Evolutionary conservation across 2,888 invertebrate species (phyloP).

Genomic region (Philereme vetulata): DNA sequence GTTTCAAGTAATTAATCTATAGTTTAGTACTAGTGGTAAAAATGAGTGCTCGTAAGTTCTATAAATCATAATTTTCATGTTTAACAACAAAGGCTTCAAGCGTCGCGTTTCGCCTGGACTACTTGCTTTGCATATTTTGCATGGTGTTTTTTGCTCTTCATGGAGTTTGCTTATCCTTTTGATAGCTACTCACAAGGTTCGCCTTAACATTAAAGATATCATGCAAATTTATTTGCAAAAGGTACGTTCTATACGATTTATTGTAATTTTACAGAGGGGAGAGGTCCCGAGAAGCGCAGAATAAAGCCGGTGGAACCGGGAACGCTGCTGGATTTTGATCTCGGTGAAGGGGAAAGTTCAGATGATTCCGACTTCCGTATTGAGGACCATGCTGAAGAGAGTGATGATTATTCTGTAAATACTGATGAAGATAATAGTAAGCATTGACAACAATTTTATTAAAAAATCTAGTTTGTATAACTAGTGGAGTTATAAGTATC

Average conservation of each 20-base stretch:
- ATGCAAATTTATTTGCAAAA: not conserved
- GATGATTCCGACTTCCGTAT: constrained; percentile 98
- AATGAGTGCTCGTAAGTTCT: constrained; percentile 27
- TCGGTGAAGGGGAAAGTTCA: constrained; percentile 95
- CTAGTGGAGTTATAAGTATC: too few relatives aligned
- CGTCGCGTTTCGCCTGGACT: constrained; percentile 11
- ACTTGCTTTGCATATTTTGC: constrained; percentile 2
- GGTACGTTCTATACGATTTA: not conserved
- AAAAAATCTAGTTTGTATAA: too few relatives aligned
- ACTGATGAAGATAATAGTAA: constrained; percentile 86
- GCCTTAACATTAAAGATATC: not conserved
- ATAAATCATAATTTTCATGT: not conserved
- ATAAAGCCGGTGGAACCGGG: constrained; percentile 92
- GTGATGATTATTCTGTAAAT: constrained; percentile 88
- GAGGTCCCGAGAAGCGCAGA: constrained; percentile 91
- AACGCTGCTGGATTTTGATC: constrained; percentile 91
- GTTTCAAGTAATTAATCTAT: not conserved
- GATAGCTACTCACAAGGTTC: not conserved
- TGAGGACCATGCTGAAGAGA: constrained; percentile 92
- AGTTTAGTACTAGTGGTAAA: constrained; percentile 2
- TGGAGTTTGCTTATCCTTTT: not conserved
- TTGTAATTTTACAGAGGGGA: constrained; percentile 52
- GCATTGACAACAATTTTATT: constrained; percentile 26
- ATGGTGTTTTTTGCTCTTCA: not conserved
- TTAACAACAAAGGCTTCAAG: constrained; percentile 9